Evolutionary conservation across 2,888 invertebrate species (phyloP), one percentile per base, ranked within the genome.

Genomic region (Amphipyra tragopoginis): DNA sequence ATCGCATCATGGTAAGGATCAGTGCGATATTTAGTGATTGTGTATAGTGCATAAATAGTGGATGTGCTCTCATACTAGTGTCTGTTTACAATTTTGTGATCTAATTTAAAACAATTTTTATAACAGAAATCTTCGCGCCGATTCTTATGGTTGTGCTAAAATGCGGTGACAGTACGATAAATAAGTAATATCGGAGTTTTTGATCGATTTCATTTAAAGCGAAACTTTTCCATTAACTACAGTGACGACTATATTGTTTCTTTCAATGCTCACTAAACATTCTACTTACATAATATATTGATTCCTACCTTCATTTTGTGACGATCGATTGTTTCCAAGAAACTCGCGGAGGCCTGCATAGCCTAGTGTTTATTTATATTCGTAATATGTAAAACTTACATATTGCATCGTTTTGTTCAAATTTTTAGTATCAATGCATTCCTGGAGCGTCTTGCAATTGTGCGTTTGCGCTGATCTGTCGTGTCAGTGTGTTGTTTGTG

Each of bases 1-100:
- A 75, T 64, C 81, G 76, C 91, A 93, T 78, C 86, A 94, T 94
- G 93, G 93, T 94, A 94, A 94, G 93, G 83, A 86, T 63, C 77
- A 82, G 88, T 90, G 91, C 75, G 67, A 72, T 66, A 13, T 62
- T 65, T 49, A 86, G 91, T 91, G 90, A 81, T 75, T 84, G 90
- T 92, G 91, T 80, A 77, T 72, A 83, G 90, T 90, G 89, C 72
- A 79, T 65, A 66, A 67, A 76, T 73, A 83, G 86, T 89, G 90
- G 70, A 72, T 65, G 72, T 90, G 86, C 78, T 70, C 55, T 74
- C 69, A 52, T 82, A 75, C 74, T 78, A 86, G 86, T 89, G 88
- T 79, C 80, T 75, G 63, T 77, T 75, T 69, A 65, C 73, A 73
- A 63, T 65, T 54, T 66, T 72, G 70, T 75, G 77, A 72, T 72